These are phyloP conservation scores for Cryptoleucopteryx plumbea DNA, from an alignment of 2,113 vertebrate species.

Conservation along the genomic window DNA sequence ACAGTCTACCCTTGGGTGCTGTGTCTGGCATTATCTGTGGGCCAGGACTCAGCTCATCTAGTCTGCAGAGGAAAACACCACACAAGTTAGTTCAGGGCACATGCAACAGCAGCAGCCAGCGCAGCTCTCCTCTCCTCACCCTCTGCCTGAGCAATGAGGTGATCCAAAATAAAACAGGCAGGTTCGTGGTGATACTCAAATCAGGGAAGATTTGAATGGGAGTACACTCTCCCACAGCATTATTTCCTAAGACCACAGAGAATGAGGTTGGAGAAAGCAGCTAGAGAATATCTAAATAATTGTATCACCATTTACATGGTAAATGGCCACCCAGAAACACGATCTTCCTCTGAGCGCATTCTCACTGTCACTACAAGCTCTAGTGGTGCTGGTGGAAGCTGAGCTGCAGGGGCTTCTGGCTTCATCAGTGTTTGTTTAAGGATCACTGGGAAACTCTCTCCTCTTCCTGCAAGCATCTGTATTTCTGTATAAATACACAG, in stretches of 20 bases:
- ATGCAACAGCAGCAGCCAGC: not conserved
- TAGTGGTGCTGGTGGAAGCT: not conserved
- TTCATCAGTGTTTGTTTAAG: conserved; percentile 23
- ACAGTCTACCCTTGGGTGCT: not conserved
- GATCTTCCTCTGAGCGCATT: not conserved
- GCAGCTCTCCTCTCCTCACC: not conserved
- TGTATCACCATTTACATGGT: accelerated
- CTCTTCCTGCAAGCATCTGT: not conserved
- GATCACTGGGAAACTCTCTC: not conserved
- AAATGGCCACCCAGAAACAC: not conserved
- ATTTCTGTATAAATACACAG: not conserved
- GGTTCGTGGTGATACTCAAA: not conserved
- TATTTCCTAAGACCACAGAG: not conserved
- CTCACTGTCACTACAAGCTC: accelerated
- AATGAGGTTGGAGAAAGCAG: not conserved
- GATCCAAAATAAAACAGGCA: not conserved
- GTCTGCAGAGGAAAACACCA: not conserved
- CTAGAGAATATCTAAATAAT: not conserved
- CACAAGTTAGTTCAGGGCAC: not conserved
- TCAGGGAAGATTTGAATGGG: not conserved
- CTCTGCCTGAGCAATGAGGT: not conserved
- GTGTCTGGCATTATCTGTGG: accelerated
- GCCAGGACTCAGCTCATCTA: not conserved
- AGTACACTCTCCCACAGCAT: not conserved
- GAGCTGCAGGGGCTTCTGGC: not conserved